These are phyloP conservation scores for Chunga burmeisteri DNA, from an alignment of 2,113 vertebrate species.

Conservation along the genomic window DNA sequence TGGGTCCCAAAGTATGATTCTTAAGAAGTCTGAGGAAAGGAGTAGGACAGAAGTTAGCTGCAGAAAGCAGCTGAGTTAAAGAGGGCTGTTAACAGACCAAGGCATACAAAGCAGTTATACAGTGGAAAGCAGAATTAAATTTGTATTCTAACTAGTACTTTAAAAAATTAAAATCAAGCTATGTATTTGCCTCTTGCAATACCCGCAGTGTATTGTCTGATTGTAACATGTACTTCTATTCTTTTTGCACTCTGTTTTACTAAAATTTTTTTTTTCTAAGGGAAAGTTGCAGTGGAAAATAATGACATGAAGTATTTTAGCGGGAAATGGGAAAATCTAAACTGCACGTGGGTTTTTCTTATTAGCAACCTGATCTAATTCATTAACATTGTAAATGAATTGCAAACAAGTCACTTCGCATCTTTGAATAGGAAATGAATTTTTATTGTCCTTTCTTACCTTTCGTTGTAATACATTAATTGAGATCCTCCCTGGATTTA, in stretches of 20 bases:
- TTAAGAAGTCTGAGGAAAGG: not conserved
- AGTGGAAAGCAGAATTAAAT: not conserved
- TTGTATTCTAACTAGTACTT: not conserved
- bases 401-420: not conserved
- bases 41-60: not conserved
- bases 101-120: not conserved
- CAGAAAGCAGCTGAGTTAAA: not conserved
- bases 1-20: not conserved
- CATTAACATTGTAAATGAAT: not conserved
- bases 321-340: not conserved
- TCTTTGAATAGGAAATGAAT: not conserved
- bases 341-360: not conserved
- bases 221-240: fast-evolving
- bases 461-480: not conserved
- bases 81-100: not conserved
- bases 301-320: not conserved
- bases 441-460: not conserved
- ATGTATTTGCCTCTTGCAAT: not conserved
- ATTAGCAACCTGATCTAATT: not conserved
- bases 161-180: not conserved
- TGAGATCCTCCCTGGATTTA: not conserved
- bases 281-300: not conserved
- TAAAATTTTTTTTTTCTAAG: not conserved
- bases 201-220: not conserved
- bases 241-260: not conserved